Conservation (phyloP, 2,888 invertebrate species). For the Phasia obesa region DNA sequence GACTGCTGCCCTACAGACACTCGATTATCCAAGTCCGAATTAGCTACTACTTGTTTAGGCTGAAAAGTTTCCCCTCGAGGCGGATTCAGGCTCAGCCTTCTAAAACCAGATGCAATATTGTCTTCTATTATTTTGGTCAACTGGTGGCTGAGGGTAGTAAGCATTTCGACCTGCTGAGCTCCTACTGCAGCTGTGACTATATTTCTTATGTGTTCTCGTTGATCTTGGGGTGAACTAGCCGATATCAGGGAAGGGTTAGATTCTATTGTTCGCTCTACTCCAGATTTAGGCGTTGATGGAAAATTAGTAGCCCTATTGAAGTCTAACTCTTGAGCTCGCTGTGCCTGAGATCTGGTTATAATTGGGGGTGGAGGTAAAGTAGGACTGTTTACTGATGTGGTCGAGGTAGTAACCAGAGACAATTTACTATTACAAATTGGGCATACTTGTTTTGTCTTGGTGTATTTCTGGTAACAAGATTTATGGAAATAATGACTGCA, state of each 20-base stretch:
- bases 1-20: constrained; percentile 4
- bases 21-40: not conserved
- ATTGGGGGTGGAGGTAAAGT: not conserved
- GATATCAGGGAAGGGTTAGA: not conserved
- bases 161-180: not conserved
- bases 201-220: not conserved
- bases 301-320: not conserved
- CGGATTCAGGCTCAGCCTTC: not conserved
- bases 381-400: not conserved
- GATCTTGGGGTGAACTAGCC: not conserved
- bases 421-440: not conserved
- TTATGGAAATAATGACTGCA: constrained; percentile 15
- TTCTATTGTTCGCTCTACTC: not conserved
- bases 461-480: constrained; percentile 12
- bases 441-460: not conserved
- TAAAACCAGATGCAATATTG: not conserved
- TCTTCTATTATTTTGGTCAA: not conserved
- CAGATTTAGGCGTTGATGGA: not conserved
- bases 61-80: not conserved
- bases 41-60: not conserved
- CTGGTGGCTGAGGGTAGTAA: not conserved
- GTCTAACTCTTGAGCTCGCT: not conserved
- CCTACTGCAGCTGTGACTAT: not conserved
- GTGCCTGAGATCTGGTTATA: not conserved
- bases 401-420: not conserved